Evolutionary conservation across 1,140 invertebrate species (phyloP), one percentile per base, ranked within the genome.

Genomic region (Ctenoplectra terminalis): DNA sequence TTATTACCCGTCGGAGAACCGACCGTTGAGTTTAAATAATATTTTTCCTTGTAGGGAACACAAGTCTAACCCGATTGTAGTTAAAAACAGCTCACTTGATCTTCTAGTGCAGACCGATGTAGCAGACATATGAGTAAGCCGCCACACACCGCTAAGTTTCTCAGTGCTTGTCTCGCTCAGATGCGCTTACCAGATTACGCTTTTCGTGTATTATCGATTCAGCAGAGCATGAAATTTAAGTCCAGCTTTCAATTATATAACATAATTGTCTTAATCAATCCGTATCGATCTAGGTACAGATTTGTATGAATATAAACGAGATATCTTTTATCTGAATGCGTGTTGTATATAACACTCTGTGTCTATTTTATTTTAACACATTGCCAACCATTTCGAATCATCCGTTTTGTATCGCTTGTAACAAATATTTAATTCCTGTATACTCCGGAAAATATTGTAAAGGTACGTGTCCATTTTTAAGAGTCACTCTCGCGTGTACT

Each of bases 11-110:
- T 31, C 23, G 23, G 26, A 60, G 29, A 52, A 64, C 29, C n/a
- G 7, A n/a, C 40, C 71, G 34, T 69, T n/a, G 81, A 73, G 52
- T 87, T 63, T 83, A 86, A 88, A 88, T 79, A 52, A 82, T 88
- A 48, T 90, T 88, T 89, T 81, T 90, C 82, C 82, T 90, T 88
- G 64, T 89, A 90, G 89, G 85, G 82, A 72, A 88, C 87, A 79
- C 89, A 89, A 89, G 89, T 90, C 80, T 90, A 87, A 84, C 79
- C 81, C 54, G 86, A 88, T 87, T 89, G 77, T 88, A 85, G 76
- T 85, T 89, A 85, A 79, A 82, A 82, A 87, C 86, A 77, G 77
- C 84, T 87, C 86, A 82, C 74, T 87, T 87, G 80, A 79, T 87
- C 83, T 72, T 79, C 86, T 89, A 86, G 78, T 82, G 87, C 81